phyloP scores from a whole-genome alignment of 2,797 vertebrate species.

The Mastacembelus armatus region DNA sequence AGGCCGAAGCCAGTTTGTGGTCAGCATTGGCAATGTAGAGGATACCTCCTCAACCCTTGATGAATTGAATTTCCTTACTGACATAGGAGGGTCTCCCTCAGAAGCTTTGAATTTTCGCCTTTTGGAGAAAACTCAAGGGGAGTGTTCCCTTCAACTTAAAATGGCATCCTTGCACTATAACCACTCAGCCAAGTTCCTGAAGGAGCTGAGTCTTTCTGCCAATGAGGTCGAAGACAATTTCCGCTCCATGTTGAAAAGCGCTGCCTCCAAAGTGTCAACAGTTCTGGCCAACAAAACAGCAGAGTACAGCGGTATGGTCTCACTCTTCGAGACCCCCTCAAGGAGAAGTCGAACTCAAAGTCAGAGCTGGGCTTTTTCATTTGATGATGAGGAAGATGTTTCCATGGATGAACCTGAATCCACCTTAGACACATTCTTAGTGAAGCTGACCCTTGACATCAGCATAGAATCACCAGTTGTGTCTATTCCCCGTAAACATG shows the following conservation, averaged over 20 bases:
- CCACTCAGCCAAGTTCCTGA: slow-evolving; percentile 96
- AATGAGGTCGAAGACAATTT: slow-evolving; percentile 97
- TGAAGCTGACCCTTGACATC: slow-evolving; percentile 93
- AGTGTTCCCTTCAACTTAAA: slow-evolving; percentile 90
- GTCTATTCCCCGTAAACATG: slow-evolving; percentile 93
- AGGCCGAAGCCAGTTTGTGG: slow-evolving; percentile 91
- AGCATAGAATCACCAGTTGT: slow-evolving; percentile 97
- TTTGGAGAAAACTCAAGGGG: slow-evolving; percentile 89
- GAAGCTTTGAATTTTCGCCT: slow-evolving; percentile 93
- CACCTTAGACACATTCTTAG: slow-evolving; percentile 82
- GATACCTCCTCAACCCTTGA: slow-evolving; percentile 79
- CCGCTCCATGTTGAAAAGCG: slow-evolving; percentile 92
- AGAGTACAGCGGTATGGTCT: slow-evolving; percentile 97
- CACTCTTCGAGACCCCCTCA: slow-evolving; percentile 90
- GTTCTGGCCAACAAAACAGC: slow-evolving; percentile 96
- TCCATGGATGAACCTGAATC: slow-evolving; percentile 69
- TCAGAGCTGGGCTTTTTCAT: slow-evolving; percentile 77
- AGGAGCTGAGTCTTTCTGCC: slow-evolving; percentile 93
- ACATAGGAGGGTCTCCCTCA: slow-evolving; percentile 74
- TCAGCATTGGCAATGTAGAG: slow-evolving; percentile 91
- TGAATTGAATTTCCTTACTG: slow-evolving; percentile 76
- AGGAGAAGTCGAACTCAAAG: slow-evolving; percentile 82
- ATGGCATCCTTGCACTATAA: slow-evolving; percentile 99
- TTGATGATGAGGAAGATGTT: slow-evolving; percentile 84
- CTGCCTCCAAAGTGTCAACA: slow-evolving; percentile 94